A percentile compares a stretch with the other conserved stretches of the same genome.
Evolutionary conservation across 2,797 vertebrate species (phyloP).

Genomic region (Necrosyrtes monachus): DNA sequence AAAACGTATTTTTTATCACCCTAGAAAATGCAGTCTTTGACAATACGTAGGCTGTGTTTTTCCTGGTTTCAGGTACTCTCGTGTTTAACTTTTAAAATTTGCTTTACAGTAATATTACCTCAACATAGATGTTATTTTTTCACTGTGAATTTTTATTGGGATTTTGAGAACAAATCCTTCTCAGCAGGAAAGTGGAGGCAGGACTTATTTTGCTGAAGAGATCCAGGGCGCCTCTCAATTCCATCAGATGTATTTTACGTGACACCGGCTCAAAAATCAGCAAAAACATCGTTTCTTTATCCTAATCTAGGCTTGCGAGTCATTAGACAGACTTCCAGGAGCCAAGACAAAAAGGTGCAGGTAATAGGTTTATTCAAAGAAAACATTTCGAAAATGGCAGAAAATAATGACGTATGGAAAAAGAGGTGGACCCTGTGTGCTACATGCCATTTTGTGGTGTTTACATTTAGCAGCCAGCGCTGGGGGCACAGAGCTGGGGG

Average conservation of each 20-base stretch:
- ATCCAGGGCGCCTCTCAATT: neutral
- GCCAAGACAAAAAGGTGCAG: neutral
- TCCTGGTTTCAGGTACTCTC: neutral
- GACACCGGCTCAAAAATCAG: neutral
- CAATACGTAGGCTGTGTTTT: neutral
- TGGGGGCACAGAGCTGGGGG: neutral
- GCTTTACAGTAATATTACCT: neutral
- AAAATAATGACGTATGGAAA: neutral
- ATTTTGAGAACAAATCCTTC: neutral
- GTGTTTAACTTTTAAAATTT: neutral
- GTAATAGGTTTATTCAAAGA: neutral
- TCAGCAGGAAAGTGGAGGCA: neutral
- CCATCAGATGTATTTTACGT: neutral
- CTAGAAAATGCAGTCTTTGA: neutral
- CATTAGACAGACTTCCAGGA: neutral
- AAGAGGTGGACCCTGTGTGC: neutral
- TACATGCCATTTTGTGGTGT: neutral
- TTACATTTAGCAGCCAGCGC: accelerated
- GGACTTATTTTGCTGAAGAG: neutral
- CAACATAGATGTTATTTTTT: neutral
- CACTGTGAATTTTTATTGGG: neutral
- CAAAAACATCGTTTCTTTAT: neutral
- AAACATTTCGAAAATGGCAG: neutral
- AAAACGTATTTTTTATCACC: neutral
- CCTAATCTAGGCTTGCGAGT: neutral